phyloP scores from a whole-genome alignment of 2,888 invertebrate genomes.

The Molanna angustata region DNA sequence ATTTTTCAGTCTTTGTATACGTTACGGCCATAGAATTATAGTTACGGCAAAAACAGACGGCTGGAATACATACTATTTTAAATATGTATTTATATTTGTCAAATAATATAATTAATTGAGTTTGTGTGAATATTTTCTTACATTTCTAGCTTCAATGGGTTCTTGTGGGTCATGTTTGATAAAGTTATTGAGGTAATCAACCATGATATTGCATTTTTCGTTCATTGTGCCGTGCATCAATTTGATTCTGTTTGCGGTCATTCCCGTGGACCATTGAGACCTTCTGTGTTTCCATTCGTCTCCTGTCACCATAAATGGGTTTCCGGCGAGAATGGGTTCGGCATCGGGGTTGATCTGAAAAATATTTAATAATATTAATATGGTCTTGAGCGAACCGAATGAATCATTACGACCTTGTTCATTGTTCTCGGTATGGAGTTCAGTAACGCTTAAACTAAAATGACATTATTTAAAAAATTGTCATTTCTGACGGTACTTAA shows the following conservation, averaged over 20 bases:
- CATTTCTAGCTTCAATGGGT: constrained; percentile 24
- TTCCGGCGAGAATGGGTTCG: constrained; percentile 36
- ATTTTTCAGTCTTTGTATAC: too few species aligned
- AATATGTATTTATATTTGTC: constrained; percentile 12
- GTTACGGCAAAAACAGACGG: too few species aligned
- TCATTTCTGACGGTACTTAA: too few species aligned
- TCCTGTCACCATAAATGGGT: constrained; percentile 37
- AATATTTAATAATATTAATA: neutral
- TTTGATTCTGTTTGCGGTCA: constrained; percentile 24
- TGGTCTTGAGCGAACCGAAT: too few species aligned
- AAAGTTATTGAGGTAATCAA: constrained; percentile 17
- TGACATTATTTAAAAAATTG: too few species aligned
- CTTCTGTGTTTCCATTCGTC: constrained; percentile 37
- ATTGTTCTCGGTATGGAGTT: too few species aligned
- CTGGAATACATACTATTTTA: too few species aligned
- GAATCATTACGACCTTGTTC: too few species aligned
- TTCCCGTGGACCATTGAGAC: constrained; percentile 28
- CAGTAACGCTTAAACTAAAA: too few species aligned
- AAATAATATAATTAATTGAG: constrained; percentile 19
- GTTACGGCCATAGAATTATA: too few species aligned
- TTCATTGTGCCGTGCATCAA: constrained; percentile 15
- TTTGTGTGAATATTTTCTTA: constrained; percentile 15
- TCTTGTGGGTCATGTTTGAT: constrained; percentile 13
- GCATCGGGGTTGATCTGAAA: constrained; percentile 19
- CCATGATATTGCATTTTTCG: constrained; percentile 14